Evolutionary conservation across 2,888 invertebrate genomes (phyloP).

Genomic region (Hydraecia micacea): DNA sequence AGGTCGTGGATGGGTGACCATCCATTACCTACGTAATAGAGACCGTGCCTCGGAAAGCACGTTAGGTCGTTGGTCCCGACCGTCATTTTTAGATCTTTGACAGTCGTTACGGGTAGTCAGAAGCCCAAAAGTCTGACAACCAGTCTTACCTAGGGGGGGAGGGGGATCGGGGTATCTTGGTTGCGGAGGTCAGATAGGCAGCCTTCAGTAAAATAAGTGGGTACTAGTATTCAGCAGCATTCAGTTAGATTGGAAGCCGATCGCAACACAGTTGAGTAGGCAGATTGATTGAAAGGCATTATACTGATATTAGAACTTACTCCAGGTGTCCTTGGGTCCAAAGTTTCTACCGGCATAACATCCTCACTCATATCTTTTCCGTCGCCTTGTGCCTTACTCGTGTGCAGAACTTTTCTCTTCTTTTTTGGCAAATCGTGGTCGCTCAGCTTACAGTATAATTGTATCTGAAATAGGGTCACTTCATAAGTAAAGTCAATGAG

Average conservation of each 20-base stretch:
- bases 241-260: neutral
- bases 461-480: slow-evolving; percentile 70
- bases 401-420: slow-evolving; percentile 72
- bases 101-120: neutral
- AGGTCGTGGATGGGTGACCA: neutral
- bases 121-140: neutral
- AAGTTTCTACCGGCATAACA: slow-evolving; percentile 74
- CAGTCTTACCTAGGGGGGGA: too few species aligned
- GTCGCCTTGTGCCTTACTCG: slow-evolving; percentile 78
- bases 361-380: slow-evolving; percentile 78
- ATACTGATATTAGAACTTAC: slow-evolving; percentile 60
- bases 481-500: neutral
- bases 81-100: neutral
- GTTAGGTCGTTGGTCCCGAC: neutral
- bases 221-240: neutral
- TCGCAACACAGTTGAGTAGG: neutral
- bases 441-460: slow-evolving; percentile 83
- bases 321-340: slow-evolving; percentile 59
- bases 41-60: neutral
- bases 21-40: neutral
- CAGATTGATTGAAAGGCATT: neutral
- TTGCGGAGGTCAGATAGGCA: neutral
- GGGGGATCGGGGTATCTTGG: too few species aligned
- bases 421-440: slow-evolving; percentile 78
- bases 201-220: neutral